These are phyloP conservation scores for Macropus fuliginosus DNA, from an alignment of 2,797 vertebrate species.

Conservation along the genomic window DNA sequence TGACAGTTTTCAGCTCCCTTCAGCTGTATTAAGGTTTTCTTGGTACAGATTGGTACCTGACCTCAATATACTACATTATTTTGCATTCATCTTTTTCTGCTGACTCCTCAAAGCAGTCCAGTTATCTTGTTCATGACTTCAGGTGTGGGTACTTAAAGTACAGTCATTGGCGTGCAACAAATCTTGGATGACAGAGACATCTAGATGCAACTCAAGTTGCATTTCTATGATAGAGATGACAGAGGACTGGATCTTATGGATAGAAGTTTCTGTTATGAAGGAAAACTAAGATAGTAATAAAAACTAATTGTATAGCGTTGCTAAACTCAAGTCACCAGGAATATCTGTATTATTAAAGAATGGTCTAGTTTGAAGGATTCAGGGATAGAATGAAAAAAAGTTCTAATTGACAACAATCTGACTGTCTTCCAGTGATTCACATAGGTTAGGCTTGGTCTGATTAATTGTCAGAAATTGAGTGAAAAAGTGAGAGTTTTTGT, in stretches of 20 bases:
- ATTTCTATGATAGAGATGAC: background rate
- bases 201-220: background rate
- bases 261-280: background rate
- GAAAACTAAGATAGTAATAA: background rate
- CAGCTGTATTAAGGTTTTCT: background rate
- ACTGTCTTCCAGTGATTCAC: background rate
- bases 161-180: background rate
- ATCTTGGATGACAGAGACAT: background rate
- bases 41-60: background rate
- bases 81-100: background rate
- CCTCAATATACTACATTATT: background rate
- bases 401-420: background rate
- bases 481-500: background rate
- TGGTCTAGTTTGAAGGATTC: background rate
- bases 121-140: background rate
- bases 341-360: constrained; percentile 3
- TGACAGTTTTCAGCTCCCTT: background rate
- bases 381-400: background rate
- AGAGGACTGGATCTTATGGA: background rate
- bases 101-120: background rate
- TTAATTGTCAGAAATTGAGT: constrained; percentile 4
- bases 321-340: background rate
- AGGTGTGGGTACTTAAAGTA: background rate
- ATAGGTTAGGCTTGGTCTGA: background rate
- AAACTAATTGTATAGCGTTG: background rate